Conservation (phyloP, 2,888 invertebrate genomes). For the Melanargia galathea region DNA sequence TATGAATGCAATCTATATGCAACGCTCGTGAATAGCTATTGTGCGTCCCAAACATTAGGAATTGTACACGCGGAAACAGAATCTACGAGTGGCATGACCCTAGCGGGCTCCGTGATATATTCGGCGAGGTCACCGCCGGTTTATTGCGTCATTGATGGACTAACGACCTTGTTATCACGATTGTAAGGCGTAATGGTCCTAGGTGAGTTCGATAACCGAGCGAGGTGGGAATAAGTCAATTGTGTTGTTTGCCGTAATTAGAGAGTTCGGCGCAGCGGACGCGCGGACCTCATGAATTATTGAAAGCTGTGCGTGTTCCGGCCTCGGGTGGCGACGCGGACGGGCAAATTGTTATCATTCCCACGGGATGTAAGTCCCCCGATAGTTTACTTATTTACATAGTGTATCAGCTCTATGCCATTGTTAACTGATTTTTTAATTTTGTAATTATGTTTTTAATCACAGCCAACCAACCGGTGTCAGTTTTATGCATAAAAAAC, state of each 20-base stretch:
- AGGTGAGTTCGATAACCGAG: conserved; percentile 69
- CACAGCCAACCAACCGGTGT: neutral
- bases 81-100: conserved; percentile 64
- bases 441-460: conserved; percentile 6
- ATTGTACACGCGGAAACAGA: conserved; percentile 68
- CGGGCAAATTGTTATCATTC: conserved; percentile 69
- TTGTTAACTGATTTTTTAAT: conserved; percentile 13
- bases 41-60: conserved; percentile 47
- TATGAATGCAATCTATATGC: conserved; percentile 59
- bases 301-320: conserved; percentile 54
- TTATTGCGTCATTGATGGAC: conserved; percentile 61
- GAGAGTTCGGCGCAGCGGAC: conserved; percentile 59
- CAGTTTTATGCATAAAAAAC: neutral
- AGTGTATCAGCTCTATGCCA: conserved; percentile 22
- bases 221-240: conserved; percentile 67
- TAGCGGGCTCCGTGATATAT: conserved; percentile 55
- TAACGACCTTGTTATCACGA: conserved; percentile 64
- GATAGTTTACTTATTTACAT: conserved; percentile 30
- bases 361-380: conserved; percentile 53
- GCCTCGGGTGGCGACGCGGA: conserved; percentile 60
- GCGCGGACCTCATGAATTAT: conserved; percentile 69
- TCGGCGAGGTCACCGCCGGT: conserved; percentile 59
- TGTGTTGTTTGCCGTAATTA: conserved; percentile 61
- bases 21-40: conserved; percentile 47
- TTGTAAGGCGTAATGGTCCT: conserved; percentile 50